phyloP scores from a whole-genome alignment of 2,797 vertebrate species.

The Petrocephalus schoutedeni region DNA sequence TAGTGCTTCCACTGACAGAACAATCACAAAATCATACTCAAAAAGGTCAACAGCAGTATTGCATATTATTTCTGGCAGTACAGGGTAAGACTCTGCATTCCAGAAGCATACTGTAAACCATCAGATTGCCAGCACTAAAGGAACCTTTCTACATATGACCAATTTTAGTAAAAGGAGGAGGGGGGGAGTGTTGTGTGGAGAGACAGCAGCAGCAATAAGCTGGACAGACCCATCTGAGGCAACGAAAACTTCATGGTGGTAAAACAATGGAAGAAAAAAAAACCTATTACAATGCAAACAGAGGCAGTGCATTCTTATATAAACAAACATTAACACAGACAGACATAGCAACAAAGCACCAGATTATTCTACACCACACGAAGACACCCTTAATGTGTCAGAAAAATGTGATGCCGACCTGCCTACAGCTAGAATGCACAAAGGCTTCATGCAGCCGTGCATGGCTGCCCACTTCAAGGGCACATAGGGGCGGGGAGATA shows the following conservation, averaged over 20 bases:
- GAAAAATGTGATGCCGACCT: not conserved
- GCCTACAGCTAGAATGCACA: too few species aligned
- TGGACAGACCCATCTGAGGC: not conserved
- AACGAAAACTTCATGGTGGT: not conserved
- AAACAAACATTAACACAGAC: not conserved
- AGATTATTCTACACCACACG: not conserved
- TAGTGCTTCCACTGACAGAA: not conserved
- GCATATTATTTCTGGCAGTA: constrained; percentile 59
- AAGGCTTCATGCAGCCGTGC: not conserved
- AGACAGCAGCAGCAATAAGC: not conserved
- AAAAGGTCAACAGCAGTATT: not conserved
- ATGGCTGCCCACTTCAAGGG: not conserved
- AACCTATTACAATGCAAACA: not conserved
- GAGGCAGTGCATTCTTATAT: not conserved
- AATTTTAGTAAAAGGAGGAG: constrained; percentile 61
- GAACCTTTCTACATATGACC: constrained; percentile 41
- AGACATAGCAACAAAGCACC: not conserved
- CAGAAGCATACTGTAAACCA: constrained; percentile 53
- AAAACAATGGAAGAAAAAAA: not conserved
- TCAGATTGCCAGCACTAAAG: constrained; percentile 29
- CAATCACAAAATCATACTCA: not conserved
- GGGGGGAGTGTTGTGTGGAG: not conserved
- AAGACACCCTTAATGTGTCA: not conserved
- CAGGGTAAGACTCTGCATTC: constrained; percentile 48
- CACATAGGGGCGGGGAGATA: not conserved